Evolutionary conservation across 2,113 vertebrate genomes (phyloP).

Genomic region (Lampris incognitus): DNA sequence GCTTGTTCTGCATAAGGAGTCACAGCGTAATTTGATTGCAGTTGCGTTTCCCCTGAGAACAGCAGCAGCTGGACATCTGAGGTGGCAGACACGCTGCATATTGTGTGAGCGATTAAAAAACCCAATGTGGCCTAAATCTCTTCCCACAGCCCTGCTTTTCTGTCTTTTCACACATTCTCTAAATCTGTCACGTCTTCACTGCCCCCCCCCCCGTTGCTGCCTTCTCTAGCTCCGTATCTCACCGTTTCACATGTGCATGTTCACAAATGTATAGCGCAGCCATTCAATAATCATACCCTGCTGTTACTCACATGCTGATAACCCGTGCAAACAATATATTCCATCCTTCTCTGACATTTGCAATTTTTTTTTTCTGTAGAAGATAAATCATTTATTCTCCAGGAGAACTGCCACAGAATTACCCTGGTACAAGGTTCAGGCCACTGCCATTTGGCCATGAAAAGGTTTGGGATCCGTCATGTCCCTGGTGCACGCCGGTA

Average conservation of each 20-base stretch:
- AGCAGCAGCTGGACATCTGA: conserved; percentile 67
- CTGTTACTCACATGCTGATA: conserved; percentile 49
- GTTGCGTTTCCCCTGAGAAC: conserved; percentile 47
- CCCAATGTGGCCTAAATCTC: conserved; percentile 69
- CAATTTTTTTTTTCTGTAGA: conserved; percentile 51
- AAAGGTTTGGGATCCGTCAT: conserved; percentile 8
- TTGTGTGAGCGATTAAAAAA: conserved; percentile 62
- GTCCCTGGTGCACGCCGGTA: conserved; percentile 27
- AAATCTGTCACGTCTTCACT: conserved; percentile 67
- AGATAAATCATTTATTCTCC: conserved; percentile 54
- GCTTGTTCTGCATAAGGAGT: conserved; percentile 62
- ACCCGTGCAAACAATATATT: conserved; percentile 48
- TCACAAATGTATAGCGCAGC: conserved; percentile 44
- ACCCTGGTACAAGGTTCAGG: conserved; percentile 16
- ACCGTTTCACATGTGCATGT: conserved; percentile 47
- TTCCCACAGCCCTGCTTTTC: conserved; percentile 53
- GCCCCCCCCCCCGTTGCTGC: conserved; percentile 42
- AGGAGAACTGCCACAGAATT: conserved; percentile 22
- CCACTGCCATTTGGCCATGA: not conserved
- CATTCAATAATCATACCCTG: conserved; percentile 58
- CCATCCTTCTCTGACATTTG: conserved; percentile 43
- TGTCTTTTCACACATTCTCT: conserved; percentile 69
- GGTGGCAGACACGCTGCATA: conserved; percentile 52
- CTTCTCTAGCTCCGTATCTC: conserved; percentile 44
- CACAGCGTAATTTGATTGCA: conserved; percentile 46